phyloP scores from a whole-genome alignment of 2,797 vertebrate genomes.

The Parotocinclus haroldoi region DNA sequence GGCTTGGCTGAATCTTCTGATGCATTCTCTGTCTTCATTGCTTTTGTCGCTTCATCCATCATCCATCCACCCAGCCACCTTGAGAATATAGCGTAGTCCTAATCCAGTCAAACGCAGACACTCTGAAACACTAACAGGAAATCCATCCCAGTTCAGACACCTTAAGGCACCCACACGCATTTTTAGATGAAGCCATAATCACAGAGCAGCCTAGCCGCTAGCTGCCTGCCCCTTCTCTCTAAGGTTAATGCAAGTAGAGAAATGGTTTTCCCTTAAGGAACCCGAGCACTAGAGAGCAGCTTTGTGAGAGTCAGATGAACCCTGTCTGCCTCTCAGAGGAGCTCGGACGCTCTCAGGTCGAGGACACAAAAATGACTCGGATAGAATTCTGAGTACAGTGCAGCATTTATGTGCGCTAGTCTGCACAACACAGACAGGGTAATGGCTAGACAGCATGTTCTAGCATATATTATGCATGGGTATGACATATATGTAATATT shows the following conservation, averaged over 20 bases:
- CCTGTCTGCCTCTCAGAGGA: conserved; percentile 26
- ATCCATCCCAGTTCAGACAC: background rate
- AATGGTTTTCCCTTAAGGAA: conserved; percentile 37
- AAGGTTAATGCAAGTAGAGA: conserved; percentile 46
- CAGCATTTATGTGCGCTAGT: conserved; percentile 15
- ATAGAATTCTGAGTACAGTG: conserved; percentile 19
- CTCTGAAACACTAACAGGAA: conserved; percentile 50
- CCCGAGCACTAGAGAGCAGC: conserved; percentile 20
- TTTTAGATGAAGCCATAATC: conserved; percentile 35
- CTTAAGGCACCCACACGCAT: conserved; percentile 8
- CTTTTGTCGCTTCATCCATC: conserved; percentile 23
- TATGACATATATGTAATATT: background rate
- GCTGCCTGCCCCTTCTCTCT: conserved; percentile 34
- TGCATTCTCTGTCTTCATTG: background rate
- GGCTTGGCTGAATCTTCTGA: too few species aligned
- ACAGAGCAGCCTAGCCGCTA: conserved; percentile 32
- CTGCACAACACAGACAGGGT: background rate
- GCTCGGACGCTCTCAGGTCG: conserved; percentile 31
- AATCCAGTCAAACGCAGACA: conserved; percentile 33
- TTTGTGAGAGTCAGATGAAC: conserved; percentile 23
- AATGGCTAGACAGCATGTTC: background rate
- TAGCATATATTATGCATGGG: background rate
- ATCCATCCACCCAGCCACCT: conserved; percentile 52
- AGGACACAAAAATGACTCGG: conserved; percentile 33
- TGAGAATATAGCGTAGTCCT: conserved; percentile 16